Base-by-base conservation (phyloP, 2,888 invertebrate genomes). In the Drosophila pullipes region DNA sequence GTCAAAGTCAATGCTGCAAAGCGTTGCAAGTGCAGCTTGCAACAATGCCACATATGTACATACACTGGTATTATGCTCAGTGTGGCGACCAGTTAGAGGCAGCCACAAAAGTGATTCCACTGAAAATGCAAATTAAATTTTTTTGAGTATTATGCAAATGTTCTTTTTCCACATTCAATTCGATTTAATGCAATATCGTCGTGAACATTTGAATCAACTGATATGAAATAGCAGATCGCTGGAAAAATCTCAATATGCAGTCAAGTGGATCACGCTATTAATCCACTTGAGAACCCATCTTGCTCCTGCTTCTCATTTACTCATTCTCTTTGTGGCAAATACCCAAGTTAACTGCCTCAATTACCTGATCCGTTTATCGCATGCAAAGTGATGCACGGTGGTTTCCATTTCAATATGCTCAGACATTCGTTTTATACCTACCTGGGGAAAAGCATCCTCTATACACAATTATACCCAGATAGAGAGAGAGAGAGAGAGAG, bases 1-100 rank as follows among this genome's bases (percentile, higher is more conserved):
- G 65, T 80, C 83, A 83, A 80, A 75, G 80, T 71, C 83, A 83
- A 79, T 75, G 76, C 67, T 68, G 39, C 65, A 66, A 67, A 76
- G 67, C 71, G 81, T 80, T 79, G 80, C 81, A 79, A 75, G 66
- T 83, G 81, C 80, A 82, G 61, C 66, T 50, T n/a, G 73, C 39
- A 64, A 35, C 76, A 67, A 54, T 66, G 83, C 60, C 10, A 50
- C 39, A 57, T 9, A 31, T 31, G 9, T 13, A 57, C 30, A 41
- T 16, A 22, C 39, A 16, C 30, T 57, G 16, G 33, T 39, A 53
- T 71, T 64, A 74, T 71, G 54, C 71, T 59, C 57, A 9, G 53
- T 16, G 18, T 59, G 61, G 10, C 54, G 54, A 60, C 47, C 25
- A 60, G 57, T 59, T 61, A 49, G n/a, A 28, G 52, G 81, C 83